Evolutionary conservation across 2,113 vertebrate species (phyloP).

Genomic region (Cochlearius cochlearius): DNA sequence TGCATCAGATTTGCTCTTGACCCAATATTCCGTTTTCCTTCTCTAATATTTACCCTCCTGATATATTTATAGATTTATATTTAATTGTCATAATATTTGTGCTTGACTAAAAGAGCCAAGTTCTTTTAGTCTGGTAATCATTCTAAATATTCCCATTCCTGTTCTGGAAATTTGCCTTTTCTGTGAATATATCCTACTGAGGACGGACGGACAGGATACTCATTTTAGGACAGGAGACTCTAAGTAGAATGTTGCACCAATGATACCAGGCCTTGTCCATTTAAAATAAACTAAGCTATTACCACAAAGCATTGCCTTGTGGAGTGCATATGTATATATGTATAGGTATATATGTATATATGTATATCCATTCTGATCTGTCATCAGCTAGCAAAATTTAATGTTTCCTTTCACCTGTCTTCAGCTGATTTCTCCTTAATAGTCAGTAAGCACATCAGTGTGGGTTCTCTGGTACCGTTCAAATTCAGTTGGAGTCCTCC

Average conservation of each 20-base stretch:
- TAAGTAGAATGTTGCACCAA: not conserved
- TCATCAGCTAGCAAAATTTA: not conserved
- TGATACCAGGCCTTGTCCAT: not conserved
- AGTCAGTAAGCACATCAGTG: not conserved
- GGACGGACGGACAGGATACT: not conserved
- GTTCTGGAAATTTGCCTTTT: not conserved
- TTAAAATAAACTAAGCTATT: not conserved
- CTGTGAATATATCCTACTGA: not conserved
- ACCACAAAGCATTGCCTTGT: not conserved
- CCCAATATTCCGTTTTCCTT: not conserved
- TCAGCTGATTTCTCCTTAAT: not conserved
- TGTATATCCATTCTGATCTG: not conserved
- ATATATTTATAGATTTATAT: not conserved
- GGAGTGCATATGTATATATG: accelerated
- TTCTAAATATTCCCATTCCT: not conserved
- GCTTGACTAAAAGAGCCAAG: not conserved
- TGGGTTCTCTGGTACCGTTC: not conserved
- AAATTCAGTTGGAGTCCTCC: not conserved
- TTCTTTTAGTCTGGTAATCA: not conserved
- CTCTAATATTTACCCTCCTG: not conserved
- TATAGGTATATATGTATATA: too few species aligned
- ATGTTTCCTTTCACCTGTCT: not conserved
- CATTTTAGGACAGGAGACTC: not conserved
- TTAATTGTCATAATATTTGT: not conserved
- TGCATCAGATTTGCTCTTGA: not conserved